Percentiles rank a stretch among this genome's conserved stretches.
These are phyloP conservation scores for Octonoba sinensis DNA, from an alignment of 2,888 invertebrate genomes.

Conservation along the genomic window DNA sequence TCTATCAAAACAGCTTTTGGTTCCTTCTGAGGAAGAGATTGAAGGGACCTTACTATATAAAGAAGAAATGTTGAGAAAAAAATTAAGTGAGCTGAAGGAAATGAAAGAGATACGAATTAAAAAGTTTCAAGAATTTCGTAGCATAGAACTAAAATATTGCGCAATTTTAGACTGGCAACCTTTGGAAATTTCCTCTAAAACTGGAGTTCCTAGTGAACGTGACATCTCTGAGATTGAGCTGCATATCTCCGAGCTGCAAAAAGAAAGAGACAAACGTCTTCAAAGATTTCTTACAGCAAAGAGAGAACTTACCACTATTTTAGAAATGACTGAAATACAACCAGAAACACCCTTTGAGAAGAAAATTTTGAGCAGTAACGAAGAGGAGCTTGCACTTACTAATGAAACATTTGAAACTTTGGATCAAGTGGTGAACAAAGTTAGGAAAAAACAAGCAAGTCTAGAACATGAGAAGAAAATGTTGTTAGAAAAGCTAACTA, in stretches of 20 bases:
- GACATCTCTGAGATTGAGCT: constrained; percentile 59
- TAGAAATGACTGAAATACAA: constrained; percentile 69
- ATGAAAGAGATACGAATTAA: constrained; percentile 70
- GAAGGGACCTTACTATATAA: constrained; percentile 18
- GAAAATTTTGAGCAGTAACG: constrained; percentile 69
- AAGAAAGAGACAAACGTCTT: constrained; percentile 44
- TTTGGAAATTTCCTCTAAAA: constrained; percentile 50
- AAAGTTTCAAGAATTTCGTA: constrained; percentile 68
- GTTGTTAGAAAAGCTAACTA: constrained; percentile 77
- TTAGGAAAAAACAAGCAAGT: constrained; percentile 40
- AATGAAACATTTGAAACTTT: constrained; percentile 70
- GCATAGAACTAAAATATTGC: constrained; percentile 69
- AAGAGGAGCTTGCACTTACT: constrained; percentile 69
- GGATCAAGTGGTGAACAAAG: constrained; percentile 67
- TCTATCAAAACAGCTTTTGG: constrained; percentile 7
- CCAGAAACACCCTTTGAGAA: constrained; percentile 71
- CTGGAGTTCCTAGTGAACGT: constrained; percentile 62
- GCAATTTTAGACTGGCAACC: constrained; percentile 66
- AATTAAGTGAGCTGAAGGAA: constrained; percentile 67
- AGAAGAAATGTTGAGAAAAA: constrained; percentile 35
- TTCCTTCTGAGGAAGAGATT: constrained; percentile 14
- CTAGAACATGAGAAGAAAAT: constrained; percentile 70
- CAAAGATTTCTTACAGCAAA: constrained; percentile 43
- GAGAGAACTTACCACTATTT: constrained; percentile 68
- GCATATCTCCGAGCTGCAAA: constrained; percentile 44